Base-by-base conservation (phyloP, 1,140 invertebrate genomes). In the Acromyrmex echinatior region DNA sequence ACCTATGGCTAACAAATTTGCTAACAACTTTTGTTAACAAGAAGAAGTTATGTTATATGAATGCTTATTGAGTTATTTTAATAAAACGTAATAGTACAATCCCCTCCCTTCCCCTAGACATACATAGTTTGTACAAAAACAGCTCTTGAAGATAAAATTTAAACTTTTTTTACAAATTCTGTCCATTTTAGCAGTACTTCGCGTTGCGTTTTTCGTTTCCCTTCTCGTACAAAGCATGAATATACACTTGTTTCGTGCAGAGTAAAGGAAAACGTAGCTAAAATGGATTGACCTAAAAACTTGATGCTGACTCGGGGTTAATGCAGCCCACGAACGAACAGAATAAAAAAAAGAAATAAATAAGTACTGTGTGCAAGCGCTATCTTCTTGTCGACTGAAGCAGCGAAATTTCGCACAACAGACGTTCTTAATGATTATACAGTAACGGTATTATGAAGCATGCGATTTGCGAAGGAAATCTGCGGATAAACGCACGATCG, bases 241-340 rank as follows among this genome's bases (percentile, higher is more conserved):
- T 74, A 58, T 76, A 49, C 12, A 68, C 63, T 66, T 45, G 10
- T 25, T 65, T 49, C 21, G 2, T 31, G 39, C 45, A 21, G 28
- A 66, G 14, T n/a, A 66, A 66, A 51, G 35, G 35, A 76, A 45
- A 76, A 53, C 53, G 53, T 58, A 76, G 62, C 56, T 62, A 45
- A 62, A 62, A 62, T 25, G 28, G 56, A 77, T 35, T 25, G 56
- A 77, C 35, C 53, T 62, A 77, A 77, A 39, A 45, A 77, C 74
- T 60, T 5, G 31, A 39, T 60, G 31, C 56, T 77, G 35, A 25
- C 56, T 60, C 53, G 73, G 9, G 58, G 14, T 78, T 63, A 28
- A 65, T 62, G 28, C 25, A 79, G n/a, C 16, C 6, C 12, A 31
- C 39, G 28, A 35, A 28, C 7, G 7, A 77, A 28, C 25, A 39